These are phyloP conservation scores for Trinectes maculatus DNA, from an alignment of 2,113 vertebrate genomes.

Conservation along the genomic window DNA sequence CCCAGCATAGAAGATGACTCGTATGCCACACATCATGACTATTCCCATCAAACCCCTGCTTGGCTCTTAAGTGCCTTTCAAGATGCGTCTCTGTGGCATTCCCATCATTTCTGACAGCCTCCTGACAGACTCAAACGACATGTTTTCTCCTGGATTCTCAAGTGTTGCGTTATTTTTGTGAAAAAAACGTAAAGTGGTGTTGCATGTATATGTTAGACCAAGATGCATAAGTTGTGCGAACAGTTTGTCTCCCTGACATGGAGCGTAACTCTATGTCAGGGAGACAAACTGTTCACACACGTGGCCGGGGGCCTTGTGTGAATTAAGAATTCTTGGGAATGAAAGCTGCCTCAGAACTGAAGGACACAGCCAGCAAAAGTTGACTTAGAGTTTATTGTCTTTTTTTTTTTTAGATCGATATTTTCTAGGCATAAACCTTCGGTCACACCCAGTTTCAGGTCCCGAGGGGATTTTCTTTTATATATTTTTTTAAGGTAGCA, in stretches of 20 bases:
- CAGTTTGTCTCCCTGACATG: constrained; percentile 29
- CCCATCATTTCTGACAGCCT: constrained; percentile 58
- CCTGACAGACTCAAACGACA: constrained; percentile 18
- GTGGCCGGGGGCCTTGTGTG: constrained; percentile 9
- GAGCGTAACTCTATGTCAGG: constrained; percentile 24
- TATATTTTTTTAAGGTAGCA: background rate
- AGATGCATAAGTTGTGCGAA: constrained; percentile 20
- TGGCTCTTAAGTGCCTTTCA: constrained; percentile 53
- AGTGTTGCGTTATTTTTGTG: constrained; percentile 23
- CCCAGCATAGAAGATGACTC: constrained; percentile 29
- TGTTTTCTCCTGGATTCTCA: constrained; percentile 28
- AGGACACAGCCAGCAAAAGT: constrained; percentile 39
- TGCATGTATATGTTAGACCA: constrained; percentile 24
- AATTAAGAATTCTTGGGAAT: background rate
- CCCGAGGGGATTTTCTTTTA: constrained; percentile 1
- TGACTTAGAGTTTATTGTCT: constrained; percentile 48
- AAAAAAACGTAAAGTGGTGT: constrained; percentile 30
- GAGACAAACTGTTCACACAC: constrained; percentile 30
- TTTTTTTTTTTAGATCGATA: constrained; percentile 6
- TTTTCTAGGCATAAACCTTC: constrained; percentile 41
- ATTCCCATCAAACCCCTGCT: constrained; percentile 39
- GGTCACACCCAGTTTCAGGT: constrained; percentile 28
- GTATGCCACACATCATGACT: constrained; percentile 20
- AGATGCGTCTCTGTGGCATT: constrained; percentile 45
- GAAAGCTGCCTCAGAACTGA: constrained; percentile 30